These are phyloP conservation scores for Actinia equina DNA, from an alignment of 64 coral and sea anemone genomes.

Conservation along the genomic window DNA sequence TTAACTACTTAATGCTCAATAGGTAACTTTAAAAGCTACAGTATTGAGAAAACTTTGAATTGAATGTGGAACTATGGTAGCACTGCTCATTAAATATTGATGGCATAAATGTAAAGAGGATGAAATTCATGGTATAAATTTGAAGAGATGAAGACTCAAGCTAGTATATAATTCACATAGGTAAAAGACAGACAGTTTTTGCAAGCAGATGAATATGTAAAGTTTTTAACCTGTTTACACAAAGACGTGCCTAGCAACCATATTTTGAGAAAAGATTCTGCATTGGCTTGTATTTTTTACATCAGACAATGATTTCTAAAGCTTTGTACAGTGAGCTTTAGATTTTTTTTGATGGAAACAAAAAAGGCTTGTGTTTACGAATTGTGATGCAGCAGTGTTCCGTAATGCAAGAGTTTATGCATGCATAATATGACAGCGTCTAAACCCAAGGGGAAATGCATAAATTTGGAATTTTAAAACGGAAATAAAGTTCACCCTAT, in stretches of 20 bases:
- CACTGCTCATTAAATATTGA: not conserved
- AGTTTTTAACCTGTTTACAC: not conserved
- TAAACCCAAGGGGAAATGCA: not conserved
- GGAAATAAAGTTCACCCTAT: slow-evolving; percentile 2
- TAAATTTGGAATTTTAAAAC: not conserved
- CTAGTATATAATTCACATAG: not conserved
- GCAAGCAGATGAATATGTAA: not conserved
- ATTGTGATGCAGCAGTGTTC: not conserved
- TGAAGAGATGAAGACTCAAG: not conserved
- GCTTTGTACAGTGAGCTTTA: not conserved
- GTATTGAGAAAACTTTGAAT: not conserved
- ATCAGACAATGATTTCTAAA: no score
- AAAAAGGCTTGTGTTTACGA: not conserved
- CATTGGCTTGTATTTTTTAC: no score
- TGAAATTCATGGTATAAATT: not conserved
- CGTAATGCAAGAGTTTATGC: not conserved
- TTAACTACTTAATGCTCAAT: not conserved
- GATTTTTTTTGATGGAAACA: not conserved
- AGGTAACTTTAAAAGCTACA: not conserved
- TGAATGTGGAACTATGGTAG: not conserved
- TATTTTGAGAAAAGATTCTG: no score
- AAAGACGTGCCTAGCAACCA: not conserved
- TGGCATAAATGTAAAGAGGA: not conserved
- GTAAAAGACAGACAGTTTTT: not conserved
- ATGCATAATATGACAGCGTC: not conserved